These are phyloP conservation scores for Phyllostomus discolor DNA, from an alignment of 2,113 vertebrate genomes.

Conservation along the genomic window DNA sequence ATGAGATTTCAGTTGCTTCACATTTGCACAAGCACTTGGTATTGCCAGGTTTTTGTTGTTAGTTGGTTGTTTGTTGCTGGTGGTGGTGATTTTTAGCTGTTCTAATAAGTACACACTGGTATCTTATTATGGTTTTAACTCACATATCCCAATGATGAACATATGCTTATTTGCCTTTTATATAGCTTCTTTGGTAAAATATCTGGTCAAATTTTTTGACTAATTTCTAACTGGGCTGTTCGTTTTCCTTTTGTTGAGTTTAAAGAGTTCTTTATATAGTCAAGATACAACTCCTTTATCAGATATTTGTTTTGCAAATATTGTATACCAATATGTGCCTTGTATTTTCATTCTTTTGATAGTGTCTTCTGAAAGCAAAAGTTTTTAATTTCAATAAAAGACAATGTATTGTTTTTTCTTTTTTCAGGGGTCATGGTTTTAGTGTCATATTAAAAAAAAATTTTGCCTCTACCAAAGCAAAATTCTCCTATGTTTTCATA, in stretches of 20 bases:
- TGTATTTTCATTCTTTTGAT: neutral
- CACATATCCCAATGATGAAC: neutral
- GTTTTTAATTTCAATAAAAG: neutral
- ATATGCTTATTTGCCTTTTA: neutral
- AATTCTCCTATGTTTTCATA: neutral
- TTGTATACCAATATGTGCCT: neutral
- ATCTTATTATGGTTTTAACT: neutral
- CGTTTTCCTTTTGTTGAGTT: neutral
- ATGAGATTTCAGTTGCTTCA: neutral
- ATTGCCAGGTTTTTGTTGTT: neutral
- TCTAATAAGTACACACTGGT: neutral
- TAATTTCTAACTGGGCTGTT: neutral
- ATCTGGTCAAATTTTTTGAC: neutral
- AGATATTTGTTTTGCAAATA: neutral
- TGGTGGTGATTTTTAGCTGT: neutral
- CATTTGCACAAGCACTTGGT: neutral
- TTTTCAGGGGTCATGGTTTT: neutral
- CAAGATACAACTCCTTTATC: neutral
- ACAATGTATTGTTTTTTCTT: neutral
- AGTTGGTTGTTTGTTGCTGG: neutral
- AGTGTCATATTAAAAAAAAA: neutral
- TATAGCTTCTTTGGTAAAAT: neutral
- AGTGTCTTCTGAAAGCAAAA: neutral
- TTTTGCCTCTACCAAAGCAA: neutral
- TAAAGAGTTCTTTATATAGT: neutral